Conservation (phyloP, 2,113 vertebrate genomes). For the Regulus satrapa region DNA sequence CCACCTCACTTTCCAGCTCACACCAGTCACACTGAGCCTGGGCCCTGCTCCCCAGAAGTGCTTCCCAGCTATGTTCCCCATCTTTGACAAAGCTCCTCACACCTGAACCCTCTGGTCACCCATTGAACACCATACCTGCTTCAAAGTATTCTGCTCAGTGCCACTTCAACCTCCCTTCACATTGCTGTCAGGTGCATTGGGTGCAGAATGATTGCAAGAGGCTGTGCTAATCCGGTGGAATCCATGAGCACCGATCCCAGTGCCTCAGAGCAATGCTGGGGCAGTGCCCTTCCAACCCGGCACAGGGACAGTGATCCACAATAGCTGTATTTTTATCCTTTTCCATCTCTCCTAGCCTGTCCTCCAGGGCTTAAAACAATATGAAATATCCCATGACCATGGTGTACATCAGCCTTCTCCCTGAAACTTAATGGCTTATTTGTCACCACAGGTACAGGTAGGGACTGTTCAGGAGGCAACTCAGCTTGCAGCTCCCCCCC, state of each 20-base stretch:
- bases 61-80: not conserved
- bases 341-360: not conserved
- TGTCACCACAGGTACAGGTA: not conserved
- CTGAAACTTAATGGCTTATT: not conserved
- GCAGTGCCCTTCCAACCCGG: not conserved
- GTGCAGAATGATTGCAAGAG: not conserved
- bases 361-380: not conserved
- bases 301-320: not conserved
- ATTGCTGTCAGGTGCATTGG: accelerated
- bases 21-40: not conserved
- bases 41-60: not conserved
- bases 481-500: not conserved
- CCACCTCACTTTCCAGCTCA: not conserved
- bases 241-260: not conserved
- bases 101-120: not conserved
- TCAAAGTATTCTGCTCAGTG: not conserved
- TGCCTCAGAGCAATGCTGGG: not conserved
- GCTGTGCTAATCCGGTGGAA: not conserved
- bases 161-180: not conserved
- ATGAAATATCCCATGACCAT: not conserved
- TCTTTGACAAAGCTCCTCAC: not conserved
- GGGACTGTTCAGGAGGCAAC: not conserved
- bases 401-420: not conserved
- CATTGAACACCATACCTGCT: not conserved
- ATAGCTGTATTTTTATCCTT: not conserved